phyloP scores from a whole-genome alignment of 2,113 vertebrate species.

The Ceuthmochares aereus region DNA sequence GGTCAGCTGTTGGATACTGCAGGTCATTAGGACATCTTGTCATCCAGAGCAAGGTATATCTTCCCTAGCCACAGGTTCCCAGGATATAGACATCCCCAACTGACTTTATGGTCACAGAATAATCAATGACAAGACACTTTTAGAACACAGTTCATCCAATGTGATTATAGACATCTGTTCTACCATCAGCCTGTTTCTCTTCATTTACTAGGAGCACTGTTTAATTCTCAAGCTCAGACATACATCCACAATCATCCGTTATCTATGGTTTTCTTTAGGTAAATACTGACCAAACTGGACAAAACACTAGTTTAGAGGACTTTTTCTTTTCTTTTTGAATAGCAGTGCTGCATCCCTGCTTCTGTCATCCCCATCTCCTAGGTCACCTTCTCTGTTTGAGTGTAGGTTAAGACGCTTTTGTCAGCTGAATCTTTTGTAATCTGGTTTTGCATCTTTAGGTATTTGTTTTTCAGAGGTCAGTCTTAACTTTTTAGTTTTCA shows the following conservation, averaged over 20 bases:
- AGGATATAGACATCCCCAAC: not conserved
- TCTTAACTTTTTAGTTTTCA: not conserved
- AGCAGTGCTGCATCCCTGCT: not conserved
- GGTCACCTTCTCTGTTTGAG: not conserved
- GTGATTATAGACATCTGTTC: not conserved
- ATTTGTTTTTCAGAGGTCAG: not conserved
- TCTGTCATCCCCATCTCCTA: not conserved
- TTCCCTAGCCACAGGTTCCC: not conserved
- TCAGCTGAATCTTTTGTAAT: not conserved
- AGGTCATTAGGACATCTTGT: not conserved
- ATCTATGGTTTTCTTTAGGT: not conserved
- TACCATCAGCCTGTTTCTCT: not conserved
- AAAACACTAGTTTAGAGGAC: not conserved
- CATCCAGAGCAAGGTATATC: not conserved
- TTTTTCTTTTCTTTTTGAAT: not conserved
- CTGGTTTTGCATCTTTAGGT: not conserved
- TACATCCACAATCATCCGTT: not conserved
- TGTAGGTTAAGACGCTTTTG: not conserved
- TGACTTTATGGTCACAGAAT: not conserved
- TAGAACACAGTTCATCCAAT: not conserved
- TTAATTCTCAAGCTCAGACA: not conserved
- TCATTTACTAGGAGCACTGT: not conserved
- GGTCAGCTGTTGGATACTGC: not conserved
- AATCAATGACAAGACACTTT: not conserved
- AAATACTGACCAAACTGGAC: not conserved